Conservation (phyloP, 2,888 invertebrate genomes). For the Aricia artaxerxes region DNA sequence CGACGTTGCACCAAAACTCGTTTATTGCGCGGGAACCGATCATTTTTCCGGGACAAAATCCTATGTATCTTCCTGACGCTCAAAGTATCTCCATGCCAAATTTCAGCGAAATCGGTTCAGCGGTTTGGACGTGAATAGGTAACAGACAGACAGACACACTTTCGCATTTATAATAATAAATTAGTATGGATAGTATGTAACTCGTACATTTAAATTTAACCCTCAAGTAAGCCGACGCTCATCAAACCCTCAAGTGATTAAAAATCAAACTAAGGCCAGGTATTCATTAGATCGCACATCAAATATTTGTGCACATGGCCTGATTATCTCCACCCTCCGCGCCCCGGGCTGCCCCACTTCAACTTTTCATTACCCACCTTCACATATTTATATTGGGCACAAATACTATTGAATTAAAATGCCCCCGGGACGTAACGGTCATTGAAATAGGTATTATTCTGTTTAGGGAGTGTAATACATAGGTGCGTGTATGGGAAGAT, state of each 20-base stretch:
- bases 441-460: constrained; percentile 30
- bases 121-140: too few relatives aligned
- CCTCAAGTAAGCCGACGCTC: too few relatives aligned
- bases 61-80: too few relatives aligned
- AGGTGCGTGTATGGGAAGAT: background rate
- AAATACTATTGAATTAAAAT: constrained; percentile 50
- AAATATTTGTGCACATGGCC: constrained; percentile 35
- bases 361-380: constrained; percentile 54
- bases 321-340: constrained; percentile 34
- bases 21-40: too few relatives aligned
- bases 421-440: constrained; percentile 52
- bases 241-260: background rate
- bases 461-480: background rate
- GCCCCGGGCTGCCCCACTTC: constrained; percentile 49
- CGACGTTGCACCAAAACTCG: too few relatives aligned
- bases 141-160: too few relatives aligned
- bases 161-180: too few relatives aligned
- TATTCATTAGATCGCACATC: constrained; percentile 28
- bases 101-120: too few relatives aligned
- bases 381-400: constrained; percentile 50
- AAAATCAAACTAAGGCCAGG: constrained; percentile 27
- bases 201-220: too few relatives aligned
- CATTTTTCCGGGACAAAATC: too few relatives aligned
- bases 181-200: too few relatives aligned
- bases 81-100: too few relatives aligned